Evolutionary conservation across 2,888 invertebrate genomes (phyloP).

Genomic region (Pyrrhia umbra): DNA sequence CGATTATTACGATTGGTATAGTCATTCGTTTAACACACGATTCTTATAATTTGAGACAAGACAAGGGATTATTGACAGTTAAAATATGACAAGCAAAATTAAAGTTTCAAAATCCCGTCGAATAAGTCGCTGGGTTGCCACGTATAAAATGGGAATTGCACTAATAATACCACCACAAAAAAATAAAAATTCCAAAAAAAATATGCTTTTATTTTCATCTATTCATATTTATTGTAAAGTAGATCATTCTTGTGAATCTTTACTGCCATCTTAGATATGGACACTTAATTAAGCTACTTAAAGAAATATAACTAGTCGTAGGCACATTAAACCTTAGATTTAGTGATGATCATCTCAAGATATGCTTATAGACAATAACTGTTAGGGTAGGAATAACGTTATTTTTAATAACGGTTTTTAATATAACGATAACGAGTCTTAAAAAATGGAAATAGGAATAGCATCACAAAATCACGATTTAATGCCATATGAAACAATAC

Average conservation of each 20-base stretch:
- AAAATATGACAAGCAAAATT: not conserved
- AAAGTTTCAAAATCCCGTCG: not conserved
- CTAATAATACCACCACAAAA: constrained; percentile 23
- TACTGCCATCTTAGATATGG: constrained; percentile 69
- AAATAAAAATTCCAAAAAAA: constrained; percentile 50
- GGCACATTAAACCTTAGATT: constrained; percentile 61
- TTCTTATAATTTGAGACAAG: not conserved
- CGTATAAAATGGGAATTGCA: constrained; percentile 23
- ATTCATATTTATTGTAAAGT: constrained; percentile 64
- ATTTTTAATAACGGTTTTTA: constrained; percentile 39
- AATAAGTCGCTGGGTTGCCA: constrained; percentile 22
- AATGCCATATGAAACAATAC: not conserved
- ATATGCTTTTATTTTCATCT: constrained; percentile 62
- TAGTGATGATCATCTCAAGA: constrained; percentile 53
- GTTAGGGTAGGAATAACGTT: constrained; percentile 41
- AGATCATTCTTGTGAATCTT: constrained; percentile 63
- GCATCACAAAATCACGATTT: too few species aligned
- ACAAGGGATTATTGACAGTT: not conserved
- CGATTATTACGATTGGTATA: constrained; percentile 19
- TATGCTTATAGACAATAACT: constrained; percentile 60
- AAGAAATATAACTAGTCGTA: constrained; percentile 75
- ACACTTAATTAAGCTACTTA: constrained; percentile 60
- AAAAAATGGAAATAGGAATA: constrained; percentile 9
- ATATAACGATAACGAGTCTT: constrained; percentile 23
- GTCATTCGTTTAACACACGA: constrained; percentile 15